Evolutionary conservation across 2,113 vertebrate genomes (phyloP), one percentile per base, ranked within the genome.

Genomic region (Uria aalge): DNA sequence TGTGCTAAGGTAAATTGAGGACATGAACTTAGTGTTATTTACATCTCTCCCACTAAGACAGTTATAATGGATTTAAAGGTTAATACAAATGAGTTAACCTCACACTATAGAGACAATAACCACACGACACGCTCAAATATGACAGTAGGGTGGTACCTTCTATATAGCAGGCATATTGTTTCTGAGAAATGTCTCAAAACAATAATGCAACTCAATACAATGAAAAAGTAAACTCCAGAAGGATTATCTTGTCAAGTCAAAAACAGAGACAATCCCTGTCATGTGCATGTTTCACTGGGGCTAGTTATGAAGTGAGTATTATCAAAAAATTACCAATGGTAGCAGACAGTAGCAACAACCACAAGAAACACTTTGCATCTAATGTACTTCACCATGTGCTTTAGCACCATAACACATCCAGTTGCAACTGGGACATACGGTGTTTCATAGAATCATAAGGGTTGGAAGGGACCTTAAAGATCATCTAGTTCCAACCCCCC

Each of bases 1-100:
- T 63, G 47, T 67, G 53, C 38, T 66, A 71, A 84, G 64, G 47
- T 74, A 92, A 92, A 88, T 6, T 55, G 72, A 83, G 78, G 55
- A 93, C 50, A 55, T 55, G 57, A 93, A 80, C 32, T 79, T 62
- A 41, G 22, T 36, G 50, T 79, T 88, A 88, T 67, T 95, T 95
- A 94, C 78, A 36, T 82, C 52, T 91, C 32, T 80, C 16, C 57
- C 63, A 80, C 69, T 90, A 73, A 79, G 53, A 69, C 47, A 80
- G 41, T 80, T 73, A 74, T 50, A 84, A 93, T 7, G 26, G 27
- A 69, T 74, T 94, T 71, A 85, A 94, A 88, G 13, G 47, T 30
- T 91, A 72, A 59, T 50, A 52, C 36, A 91, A 93, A 94, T 50
- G 26, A 74, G 11, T 74, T 86, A 77, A 69, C 15, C 12, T 74